A percentile compares a stretch with the other conserved stretches of the same genome.
These are phyloP conservation scores for Synchiropus splendidus DNA, from an alignment of 2,113 vertebrate genomes.

Conservation along the genomic window DNA sequence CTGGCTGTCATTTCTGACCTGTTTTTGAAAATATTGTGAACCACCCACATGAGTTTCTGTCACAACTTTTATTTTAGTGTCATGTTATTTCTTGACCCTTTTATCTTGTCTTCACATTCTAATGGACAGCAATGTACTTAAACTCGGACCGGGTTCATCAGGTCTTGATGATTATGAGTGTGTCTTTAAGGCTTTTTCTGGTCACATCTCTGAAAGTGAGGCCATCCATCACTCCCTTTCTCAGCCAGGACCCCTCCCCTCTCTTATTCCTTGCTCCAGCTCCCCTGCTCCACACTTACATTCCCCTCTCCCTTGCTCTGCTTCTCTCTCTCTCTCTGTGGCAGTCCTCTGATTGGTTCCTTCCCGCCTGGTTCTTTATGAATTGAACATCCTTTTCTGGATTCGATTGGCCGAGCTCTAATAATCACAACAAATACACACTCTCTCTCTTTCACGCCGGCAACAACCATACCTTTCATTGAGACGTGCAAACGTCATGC, in stretches of 20 bases:
- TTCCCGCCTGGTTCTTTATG: conserved; percentile 49
- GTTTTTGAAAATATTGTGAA: too few relatives aligned
- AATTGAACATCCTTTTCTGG: conserved; percentile 50
- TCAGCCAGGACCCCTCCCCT: conserved; percentile 2
- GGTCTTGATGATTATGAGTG: too few relatives aligned
- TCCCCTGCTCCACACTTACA: conserved; percentile 8
- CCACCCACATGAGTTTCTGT: too few relatives aligned
- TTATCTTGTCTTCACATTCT: too few relatives aligned
- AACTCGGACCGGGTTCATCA: too few relatives aligned
- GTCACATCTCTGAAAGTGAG: conserved; percentile 17
- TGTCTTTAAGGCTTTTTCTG: conserved; percentile 6
- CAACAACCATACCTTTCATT: too few relatives aligned
- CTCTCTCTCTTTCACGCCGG: conserved; percentile 22
- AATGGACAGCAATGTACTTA: too few relatives aligned
- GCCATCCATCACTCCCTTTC: conserved; percentile 6
- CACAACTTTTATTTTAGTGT: too few relatives aligned
- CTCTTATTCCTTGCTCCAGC: conserved; percentile 19
- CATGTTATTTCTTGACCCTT: too few relatives aligned
- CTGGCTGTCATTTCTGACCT: too few relatives aligned
- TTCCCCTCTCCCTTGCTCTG: neutral
- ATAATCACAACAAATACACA: conserved; percentile 36
- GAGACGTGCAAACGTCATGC: too few relatives aligned
- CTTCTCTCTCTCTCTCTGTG: conserved; percentile 3
- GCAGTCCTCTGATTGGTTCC: conserved; percentile 36
- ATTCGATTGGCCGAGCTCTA: conserved; percentile 49